A percentile compares a stretch with the other conserved stretches of the same genome.
Evolutionary conservation across 2,888 invertebrate genomes (phyloP).

Genomic region (Parnassius mnemosyne): DNA sequence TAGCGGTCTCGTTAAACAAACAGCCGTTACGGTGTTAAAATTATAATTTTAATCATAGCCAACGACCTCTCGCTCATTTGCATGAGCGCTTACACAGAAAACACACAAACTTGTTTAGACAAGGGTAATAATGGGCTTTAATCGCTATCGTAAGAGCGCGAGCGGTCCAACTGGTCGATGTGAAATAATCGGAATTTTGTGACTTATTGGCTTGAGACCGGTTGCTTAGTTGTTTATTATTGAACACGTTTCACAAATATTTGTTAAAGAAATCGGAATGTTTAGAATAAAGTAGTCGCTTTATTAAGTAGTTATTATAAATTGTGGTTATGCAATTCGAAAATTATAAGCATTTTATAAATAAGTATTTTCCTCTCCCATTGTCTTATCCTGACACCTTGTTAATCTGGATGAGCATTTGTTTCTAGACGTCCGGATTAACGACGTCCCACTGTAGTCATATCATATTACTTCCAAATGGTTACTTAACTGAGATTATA

Average conservation of each 20-base stretch:
- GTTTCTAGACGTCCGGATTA: too few relatives aligned
- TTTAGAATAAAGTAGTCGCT: background rate
- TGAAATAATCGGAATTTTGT: slow-evolving; percentile 16
- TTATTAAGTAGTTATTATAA: too few relatives aligned
- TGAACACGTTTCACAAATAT: background rate
- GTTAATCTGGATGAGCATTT: too few relatives aligned
- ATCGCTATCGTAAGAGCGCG: slow-evolving; percentile 32
- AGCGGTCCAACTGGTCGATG: slow-evolving; percentile 24
- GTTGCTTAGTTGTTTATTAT: slow-evolving; percentile 41
- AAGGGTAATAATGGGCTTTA: slow-evolving; percentile 41
- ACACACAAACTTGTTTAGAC: slow-evolving; percentile 56
- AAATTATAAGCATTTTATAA: too few relatives aligned
- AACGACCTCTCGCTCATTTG: slow-evolving; percentile 50
- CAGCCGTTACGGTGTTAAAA: slow-evolving; percentile 63
- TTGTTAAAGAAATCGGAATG: background rate
- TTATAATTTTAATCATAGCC: slow-evolving; percentile 66
- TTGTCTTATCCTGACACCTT: too few relatives aligned
- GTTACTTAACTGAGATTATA: background rate
- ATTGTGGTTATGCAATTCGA: too few relatives aligned
- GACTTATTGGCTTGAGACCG: slow-evolving; percentile 42
- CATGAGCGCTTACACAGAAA: slow-evolving; percentile 40
- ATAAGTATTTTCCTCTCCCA: too few relatives aligned
- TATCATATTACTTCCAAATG: too few relatives aligned
- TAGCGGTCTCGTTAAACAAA: slow-evolving; percentile 67
- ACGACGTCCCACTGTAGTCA: too few relatives aligned